Base-by-base conservation (phyloP, 2,113 vertebrate genomes). In the Todiramphus chloris region DNA sequence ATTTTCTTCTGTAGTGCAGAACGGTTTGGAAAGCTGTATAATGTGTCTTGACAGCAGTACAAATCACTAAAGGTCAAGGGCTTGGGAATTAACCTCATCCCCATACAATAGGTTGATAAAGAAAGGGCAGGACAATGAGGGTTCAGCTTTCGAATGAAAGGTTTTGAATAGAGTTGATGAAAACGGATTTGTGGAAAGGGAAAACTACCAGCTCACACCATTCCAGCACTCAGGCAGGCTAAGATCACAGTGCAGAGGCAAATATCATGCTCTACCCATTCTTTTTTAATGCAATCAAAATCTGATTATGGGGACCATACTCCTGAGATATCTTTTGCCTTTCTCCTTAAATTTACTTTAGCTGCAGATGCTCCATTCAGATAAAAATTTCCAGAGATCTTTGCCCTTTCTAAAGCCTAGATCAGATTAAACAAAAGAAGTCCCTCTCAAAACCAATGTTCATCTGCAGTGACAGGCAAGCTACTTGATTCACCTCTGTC, bases 31-130 rank as follows among this genome's bases (percentile, higher is more conserved):
- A 95, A 91, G 92, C 90, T 95, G 85, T 92, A 30, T 94, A 96
- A 97, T 94, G 39, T 81, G 74, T 92, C 92, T 90, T 92, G 94
- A 95, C 87, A 95, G 92, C 89, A 50, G 83, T 92, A 93, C 83
- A 94, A 95, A 95, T 88, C 94, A 93, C 93, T 89, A 93, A 96
- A 96, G 94, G 94, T 96, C 94, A 94, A 96, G 87, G 70, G 87
- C 93, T 95, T 69, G 86, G 73, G 93, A 94, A 97, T 96, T 96
- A 96, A 89, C 93, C 77, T 90, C 68, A 51, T 94, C 85, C 79
- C 83, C 70, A 55, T 23, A 92, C 87, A 96, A 93, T 4, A 91
- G 84, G 50, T 87, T 95, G 91, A 43, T 91, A 93, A 0, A 91
- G 90, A 97, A 97, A 95, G 84, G 72, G 75, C 93, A 96, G 67